A percentile compares a stretch with the other conserved stretches of the same genome.
These are phyloP conservation scores for Pemphigus obesinymphae DNA, from an alignment of 1,140 invertebrate species.

Conservation along the genomic window DNA sequence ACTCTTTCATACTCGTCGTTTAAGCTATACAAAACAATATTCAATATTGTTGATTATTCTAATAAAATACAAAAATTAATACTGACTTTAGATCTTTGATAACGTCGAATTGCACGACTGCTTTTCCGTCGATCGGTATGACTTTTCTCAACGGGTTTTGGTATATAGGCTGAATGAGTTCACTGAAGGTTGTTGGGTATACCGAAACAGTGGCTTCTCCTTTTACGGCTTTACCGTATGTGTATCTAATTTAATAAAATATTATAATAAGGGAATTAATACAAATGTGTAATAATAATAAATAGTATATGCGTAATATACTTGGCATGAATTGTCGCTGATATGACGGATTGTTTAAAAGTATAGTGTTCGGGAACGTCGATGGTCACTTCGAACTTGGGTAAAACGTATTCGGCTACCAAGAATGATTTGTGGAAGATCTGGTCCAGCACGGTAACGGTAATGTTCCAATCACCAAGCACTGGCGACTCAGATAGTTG, in stretches of 20 bases:
- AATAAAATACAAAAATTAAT: not conserved
- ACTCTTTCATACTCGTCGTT: constrained; percentile 70
- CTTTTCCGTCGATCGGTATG: constrained; percentile 70
- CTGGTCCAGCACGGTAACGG: constrained; percentile 60
- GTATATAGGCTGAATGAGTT: constrained; percentile 72
- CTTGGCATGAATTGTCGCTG: constrained; percentile 76
- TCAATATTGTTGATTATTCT: not conserved
- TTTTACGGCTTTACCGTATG: constrained; percentile 75
- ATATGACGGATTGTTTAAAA: constrained; percentile 71
- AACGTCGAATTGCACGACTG: constrained; percentile 71
- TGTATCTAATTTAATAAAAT: too few species aligned
- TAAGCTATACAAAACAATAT: constrained; percentile 52
- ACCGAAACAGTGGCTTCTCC: constrained; percentile 72
- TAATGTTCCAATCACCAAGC: constrained; percentile 87
- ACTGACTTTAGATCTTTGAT: constrained; percentile 54
- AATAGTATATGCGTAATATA: too few species aligned
- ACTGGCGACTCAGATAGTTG: constrained; percentile 77
- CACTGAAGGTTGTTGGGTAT: constrained; percentile 71
- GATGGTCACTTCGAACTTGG: constrained; percentile 84
- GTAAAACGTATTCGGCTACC: constrained; percentile 87
- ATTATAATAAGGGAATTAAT: too few species aligned
- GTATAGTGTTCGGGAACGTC: constrained; percentile 74
- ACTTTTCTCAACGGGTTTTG: constrained; percentile 71
- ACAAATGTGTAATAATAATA: too few species aligned
- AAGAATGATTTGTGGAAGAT: constrained; percentile 67